A percentile compares a stretch with the other conserved stretches of the same genome.
These are phyloP conservation scores for Pasiphila rectangulata DNA, from an alignment of 2,888 invertebrate genomes.

Conservation along the genomic window DNA sequence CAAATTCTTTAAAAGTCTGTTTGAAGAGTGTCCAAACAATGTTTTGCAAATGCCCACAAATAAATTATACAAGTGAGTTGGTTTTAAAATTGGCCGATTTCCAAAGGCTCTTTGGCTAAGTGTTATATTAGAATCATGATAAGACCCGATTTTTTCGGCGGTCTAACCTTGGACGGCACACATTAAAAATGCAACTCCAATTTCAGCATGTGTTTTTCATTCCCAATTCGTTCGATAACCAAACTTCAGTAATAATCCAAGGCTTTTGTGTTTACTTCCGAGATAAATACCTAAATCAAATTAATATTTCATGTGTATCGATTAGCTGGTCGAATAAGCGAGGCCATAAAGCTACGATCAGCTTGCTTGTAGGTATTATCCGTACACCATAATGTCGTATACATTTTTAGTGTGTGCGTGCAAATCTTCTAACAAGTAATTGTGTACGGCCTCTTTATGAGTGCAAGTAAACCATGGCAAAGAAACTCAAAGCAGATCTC, in stretches of 20 bases:
- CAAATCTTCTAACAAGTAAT: slow-evolving; percentile 30
- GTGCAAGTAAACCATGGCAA: slow-evolving; percentile 45
- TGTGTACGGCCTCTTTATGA: slow-evolving; percentile 35
- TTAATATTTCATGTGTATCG: slow-evolving; percentile 24
- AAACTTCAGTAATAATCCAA: slow-evolving; percentile 7
- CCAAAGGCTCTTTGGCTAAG: slow-evolving; percentile 57
- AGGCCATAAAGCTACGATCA: slow-evolving; percentile 20
- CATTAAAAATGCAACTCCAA: slow-evolving; percentile 36
- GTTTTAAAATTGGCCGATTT: slow-evolving; percentile 47
- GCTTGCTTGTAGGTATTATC: background rate
- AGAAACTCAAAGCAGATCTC: slow-evolving; percentile 44
- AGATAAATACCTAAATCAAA: slow-evolving; percentile 28
- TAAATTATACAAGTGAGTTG: slow-evolving; percentile 36
- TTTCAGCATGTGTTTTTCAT: slow-evolving; percentile 22
- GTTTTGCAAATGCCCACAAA: slow-evolving; percentile 30
- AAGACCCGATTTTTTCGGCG: slow-evolving; percentile 37
- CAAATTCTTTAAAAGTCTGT: slow-evolving; percentile 27
- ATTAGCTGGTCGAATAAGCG: slow-evolving; percentile 26
- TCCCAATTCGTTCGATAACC: slow-evolving; percentile 6
- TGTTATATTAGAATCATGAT: slow-evolving; percentile 39
- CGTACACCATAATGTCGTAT: slow-evolving; percentile 8
- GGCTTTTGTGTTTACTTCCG: slow-evolving; percentile 12
- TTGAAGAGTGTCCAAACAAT: slow-evolving; percentile 30
- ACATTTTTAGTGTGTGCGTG: slow-evolving; percentile 39
- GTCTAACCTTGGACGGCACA: slow-evolving; percentile 49